Evolutionary conservation across 2,797 vertebrate species (phyloP), one percentile per base, ranked within the genome.

Genomic region (Gadopsis marmoratus): DNA sequence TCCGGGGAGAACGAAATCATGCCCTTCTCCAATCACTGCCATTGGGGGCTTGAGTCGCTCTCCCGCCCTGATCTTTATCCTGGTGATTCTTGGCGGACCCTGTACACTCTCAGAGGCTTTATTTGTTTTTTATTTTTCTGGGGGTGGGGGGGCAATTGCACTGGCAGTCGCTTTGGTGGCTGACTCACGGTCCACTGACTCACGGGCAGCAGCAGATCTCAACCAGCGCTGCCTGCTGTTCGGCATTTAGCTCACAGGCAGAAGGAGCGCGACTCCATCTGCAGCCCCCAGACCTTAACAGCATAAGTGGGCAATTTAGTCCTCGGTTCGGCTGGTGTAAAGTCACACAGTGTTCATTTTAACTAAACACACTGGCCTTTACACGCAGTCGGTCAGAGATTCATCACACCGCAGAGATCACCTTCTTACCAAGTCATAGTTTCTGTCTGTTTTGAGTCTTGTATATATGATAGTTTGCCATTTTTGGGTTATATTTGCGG

Each of bases 41-140:
- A 79, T 66, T 12, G 79, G 81, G 82, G 78, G 69, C 61, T 50
- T 17, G 66, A 67, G 59, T 66, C 21, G 12, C 51, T 84, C 79
- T 69, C 84, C 89, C 91, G 65, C 89, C 91, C 93, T 88, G 93
- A 94, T 94, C 85, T 64, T 91, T 93, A 95, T 95, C 93, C 87
- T 29, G 55, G 61, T 39, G 71, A 72, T 74, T 86, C 79, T 84
- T 89, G 84, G 86, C 90, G 90, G 85, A 78, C 78, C 75, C 19
- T 37, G 47, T 19, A 5, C 2, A n/a, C 78, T 69, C 72, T 87
- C 68, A 77, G 48, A 63, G 47, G 23, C 35, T 55, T 51, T 68
- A 9, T 54, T 72, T 54, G 48, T 74, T 63, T 60, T 64, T 83
- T 82, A 68, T 35, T 68, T 62, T 62, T 7, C 26, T 26, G 26